phyloP scores from a whole-genome alignment of 2,113 vertebrate genomes.

The Egretta garzetta region DNA sequence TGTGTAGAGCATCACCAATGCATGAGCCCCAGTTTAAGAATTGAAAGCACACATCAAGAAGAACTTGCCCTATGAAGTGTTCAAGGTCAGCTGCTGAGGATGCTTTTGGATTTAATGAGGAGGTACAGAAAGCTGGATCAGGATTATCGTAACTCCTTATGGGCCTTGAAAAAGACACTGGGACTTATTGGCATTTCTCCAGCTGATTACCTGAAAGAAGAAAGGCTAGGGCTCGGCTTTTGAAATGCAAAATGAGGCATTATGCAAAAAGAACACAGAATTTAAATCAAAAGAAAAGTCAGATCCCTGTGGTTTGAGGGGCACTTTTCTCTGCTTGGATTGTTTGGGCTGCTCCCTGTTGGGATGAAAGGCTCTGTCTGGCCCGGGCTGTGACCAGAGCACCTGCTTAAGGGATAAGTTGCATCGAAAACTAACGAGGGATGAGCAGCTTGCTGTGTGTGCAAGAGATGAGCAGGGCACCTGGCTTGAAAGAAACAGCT shows the following conservation, averaged over 20 bases:
- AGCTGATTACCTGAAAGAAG: conserved; percentile 20
- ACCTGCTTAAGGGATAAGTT: background rate
- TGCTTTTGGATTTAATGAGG: background rate
- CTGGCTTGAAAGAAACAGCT: background rate
- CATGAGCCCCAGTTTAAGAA: background rate
- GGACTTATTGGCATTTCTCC: background rate
- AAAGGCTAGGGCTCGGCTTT: background rate
- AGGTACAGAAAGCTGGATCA: background rate
- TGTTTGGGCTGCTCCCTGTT: background rate
- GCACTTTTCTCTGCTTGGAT: background rate
- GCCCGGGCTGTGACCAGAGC: background rate
- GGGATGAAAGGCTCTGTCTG: background rate
- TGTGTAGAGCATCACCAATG: background rate
- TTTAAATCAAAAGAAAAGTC: conserved; percentile 11
- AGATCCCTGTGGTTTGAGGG: background rate
- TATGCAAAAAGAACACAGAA: background rate
- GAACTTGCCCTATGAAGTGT: background rate
- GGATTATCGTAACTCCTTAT: background rate
- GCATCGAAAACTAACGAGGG: background rate
- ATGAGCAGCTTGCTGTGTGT: background rate
- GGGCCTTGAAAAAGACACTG: background rate
- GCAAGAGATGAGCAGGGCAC: background rate
- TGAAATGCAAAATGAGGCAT: background rate
- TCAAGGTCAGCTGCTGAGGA: background rate
- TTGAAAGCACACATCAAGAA: background rate